These are phyloP conservation scores for Lycia hirtaria DNA, from an alignment of 2,888 invertebrate species.

Conservation along the genomic window DNA sequence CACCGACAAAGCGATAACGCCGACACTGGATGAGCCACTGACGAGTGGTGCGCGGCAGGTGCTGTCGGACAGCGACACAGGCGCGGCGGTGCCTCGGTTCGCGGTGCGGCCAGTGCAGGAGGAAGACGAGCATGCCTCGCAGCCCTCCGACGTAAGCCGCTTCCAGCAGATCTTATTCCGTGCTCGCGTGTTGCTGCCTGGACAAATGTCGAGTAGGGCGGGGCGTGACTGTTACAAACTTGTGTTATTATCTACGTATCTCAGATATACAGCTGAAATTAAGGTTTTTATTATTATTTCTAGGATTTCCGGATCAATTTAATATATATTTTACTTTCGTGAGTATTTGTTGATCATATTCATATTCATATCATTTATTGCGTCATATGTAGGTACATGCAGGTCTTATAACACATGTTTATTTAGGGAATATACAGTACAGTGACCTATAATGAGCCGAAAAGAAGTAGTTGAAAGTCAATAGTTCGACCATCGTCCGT, in stretches of 20 bases:
- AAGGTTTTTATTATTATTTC: background rate
- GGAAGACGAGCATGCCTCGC: conserved; percentile 86
- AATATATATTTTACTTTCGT: too few species aligned
- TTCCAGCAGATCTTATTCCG: conserved; percentile 35
- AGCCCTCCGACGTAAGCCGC: conserved; percentile 79
- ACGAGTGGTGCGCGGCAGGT: conserved; percentile 62
- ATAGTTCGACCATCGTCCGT: too few species aligned
- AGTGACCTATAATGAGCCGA: too few species aligned
- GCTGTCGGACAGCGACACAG: conserved; percentile 83
- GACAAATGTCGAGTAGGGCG: conserved; percentile 32
- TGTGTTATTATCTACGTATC: too few species aligned
- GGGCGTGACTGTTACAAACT: background rate
- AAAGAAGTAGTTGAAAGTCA: too few species aligned
- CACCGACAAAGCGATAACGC: conserved; percentile 34
- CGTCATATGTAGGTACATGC: too few species aligned
- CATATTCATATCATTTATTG: too few species aligned
- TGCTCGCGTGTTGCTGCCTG: conserved; percentile 34
- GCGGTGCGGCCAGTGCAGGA: conserved; percentile 89
- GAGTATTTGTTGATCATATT: too few species aligned
- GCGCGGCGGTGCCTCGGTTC: conserved; percentile 82
- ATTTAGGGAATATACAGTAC: too few species aligned
- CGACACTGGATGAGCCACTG: conserved; percentile 33
- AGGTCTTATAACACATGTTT: too few species aligned
- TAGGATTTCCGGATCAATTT: background rate
- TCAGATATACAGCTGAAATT: background rate